Conservation (phyloP, 2,113 vertebrate species). For the Salvelinus fontinalis region DNA sequence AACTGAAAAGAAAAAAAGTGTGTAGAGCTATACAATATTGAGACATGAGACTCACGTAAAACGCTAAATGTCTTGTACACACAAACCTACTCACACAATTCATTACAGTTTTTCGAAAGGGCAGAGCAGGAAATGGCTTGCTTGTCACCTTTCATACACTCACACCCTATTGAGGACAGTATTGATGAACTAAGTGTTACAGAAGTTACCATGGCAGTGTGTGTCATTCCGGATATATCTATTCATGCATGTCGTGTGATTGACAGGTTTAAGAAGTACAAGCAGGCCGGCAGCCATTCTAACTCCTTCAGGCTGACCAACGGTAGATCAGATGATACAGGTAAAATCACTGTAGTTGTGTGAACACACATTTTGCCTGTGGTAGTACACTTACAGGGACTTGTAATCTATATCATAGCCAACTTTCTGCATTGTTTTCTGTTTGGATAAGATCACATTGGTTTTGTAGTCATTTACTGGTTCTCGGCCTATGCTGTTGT, state of each 20-base stretch:
- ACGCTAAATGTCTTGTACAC: background rate
- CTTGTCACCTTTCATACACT: background rate
- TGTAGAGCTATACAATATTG: background rate
- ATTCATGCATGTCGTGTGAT: conserved; percentile 12
- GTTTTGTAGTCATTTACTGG: background rate
- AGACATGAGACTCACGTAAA: too few species aligned
- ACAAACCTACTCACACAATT: background rate
- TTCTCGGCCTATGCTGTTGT: background rate
- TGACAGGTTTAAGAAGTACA: conserved; percentile 97
- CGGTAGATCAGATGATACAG: conserved; percentile 91
- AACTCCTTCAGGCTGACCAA: conserved; percentile 95
- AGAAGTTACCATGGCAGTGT: conserved; percentile 43
- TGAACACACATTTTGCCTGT: background rate
- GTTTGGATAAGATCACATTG: background rate
- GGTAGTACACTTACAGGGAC: background rate
- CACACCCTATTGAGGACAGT: conserved; percentile 9
- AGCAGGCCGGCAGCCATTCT: conserved; percentile 95
- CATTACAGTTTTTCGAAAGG: background rate
- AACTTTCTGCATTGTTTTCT: background rate
- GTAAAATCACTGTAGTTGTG: conserved; percentile 60
- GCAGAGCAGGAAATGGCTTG: background rate
- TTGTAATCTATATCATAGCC: conserved; percentile 4
- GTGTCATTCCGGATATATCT: conserved; percentile 12
- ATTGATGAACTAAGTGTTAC: conserved; percentile 1
- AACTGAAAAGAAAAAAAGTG: too few species aligned